Evolutionary conservation across 2,797 vertebrate species (phyloP).

Genomic region (Ctenochaetus hawaiiensis): DNA sequence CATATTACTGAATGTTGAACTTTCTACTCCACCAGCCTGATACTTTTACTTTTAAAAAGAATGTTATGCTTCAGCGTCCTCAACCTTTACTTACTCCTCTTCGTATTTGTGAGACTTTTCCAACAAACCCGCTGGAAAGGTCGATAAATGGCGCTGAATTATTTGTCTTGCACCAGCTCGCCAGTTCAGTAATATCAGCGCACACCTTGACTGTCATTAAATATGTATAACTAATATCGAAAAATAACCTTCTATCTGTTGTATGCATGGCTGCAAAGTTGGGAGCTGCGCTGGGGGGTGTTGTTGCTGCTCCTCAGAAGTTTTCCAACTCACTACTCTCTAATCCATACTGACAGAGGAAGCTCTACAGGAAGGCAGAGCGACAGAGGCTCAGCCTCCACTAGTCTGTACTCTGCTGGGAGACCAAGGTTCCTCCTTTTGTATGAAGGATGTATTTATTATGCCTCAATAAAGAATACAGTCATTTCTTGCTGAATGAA

Average conservation of each 20-base stretch:
- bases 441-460: constrained; percentile 55
- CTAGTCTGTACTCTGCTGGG: constrained; percentile 66
- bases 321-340: constrained; percentile 68
- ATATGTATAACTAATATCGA: constrained; percentile 74
- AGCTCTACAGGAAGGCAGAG: constrained; percentile 63
- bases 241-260: constrained; percentile 62
- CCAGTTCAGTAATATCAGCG: constrained; percentile 51
- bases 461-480: constrained; percentile 65
- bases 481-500: constrained; percentile 43
- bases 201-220: constrained; percentile 70
- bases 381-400: constrained; percentile 62
- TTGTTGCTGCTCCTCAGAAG: constrained; percentile 63
- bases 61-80: neutral
- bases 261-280: constrained; percentile 67
- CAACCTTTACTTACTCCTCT: neutral
- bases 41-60: neutral
- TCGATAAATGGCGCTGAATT: constrained; percentile 6
- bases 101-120: neutral
- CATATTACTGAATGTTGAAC: neutral
- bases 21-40: too few species aligned
- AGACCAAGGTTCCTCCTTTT: constrained; percentile 50
- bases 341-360: constrained; percentile 76
- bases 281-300: constrained; percentile 46
- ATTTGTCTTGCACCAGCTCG: constrained; percentile 3
- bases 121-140: neutral